phyloP scores from a whole-genome alignment of 2,797 vertebrate species.

The Phataginus tetradactyla region DNA sequence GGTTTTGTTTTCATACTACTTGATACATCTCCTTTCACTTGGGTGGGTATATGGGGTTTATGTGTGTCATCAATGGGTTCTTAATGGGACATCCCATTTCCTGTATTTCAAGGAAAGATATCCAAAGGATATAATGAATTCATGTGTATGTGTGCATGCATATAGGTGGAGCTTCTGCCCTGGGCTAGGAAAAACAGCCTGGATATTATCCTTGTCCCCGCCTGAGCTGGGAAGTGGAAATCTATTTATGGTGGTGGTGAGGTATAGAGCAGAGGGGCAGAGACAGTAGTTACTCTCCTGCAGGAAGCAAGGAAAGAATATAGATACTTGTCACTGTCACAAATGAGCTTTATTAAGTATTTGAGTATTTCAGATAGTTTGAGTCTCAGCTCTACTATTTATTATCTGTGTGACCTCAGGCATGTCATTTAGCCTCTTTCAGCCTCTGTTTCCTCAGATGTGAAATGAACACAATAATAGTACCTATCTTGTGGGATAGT shows the following conservation, averaged over 20 bases:
- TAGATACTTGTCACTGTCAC: not conserved
- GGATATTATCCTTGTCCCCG: not conserved
- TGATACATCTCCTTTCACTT: not conserved
- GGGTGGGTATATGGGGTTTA: not conserved
- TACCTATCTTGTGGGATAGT: not conserved
- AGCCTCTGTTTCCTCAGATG: not conserved
- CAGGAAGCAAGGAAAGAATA: not conserved
- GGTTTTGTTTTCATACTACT: conserved; percentile 1
- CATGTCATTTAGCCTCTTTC: not conserved
- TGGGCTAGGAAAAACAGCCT: not conserved
- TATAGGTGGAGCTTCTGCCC: not conserved
- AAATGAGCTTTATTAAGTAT: not conserved
- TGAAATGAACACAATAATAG: not conserved
- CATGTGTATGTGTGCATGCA: fast-evolving
- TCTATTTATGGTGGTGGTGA: not conserved
- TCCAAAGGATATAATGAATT: not conserved
- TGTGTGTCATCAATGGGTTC: not conserved
- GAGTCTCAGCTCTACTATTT: not conserved
- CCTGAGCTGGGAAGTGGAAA: not conserved
- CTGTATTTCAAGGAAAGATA: not conserved
- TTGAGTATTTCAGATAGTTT: not conserved
- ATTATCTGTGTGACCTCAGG: not conserved
- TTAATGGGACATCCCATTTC: not conserved
- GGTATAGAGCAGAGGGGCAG: not conserved
- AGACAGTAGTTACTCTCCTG: not conserved